A percentile compares a stretch with the other conserved stretches of the same genome.
Evolutionary conservation across 2,888 invertebrate species (phyloP).

Genomic region (Tromatobia lineatoria): DNA sequence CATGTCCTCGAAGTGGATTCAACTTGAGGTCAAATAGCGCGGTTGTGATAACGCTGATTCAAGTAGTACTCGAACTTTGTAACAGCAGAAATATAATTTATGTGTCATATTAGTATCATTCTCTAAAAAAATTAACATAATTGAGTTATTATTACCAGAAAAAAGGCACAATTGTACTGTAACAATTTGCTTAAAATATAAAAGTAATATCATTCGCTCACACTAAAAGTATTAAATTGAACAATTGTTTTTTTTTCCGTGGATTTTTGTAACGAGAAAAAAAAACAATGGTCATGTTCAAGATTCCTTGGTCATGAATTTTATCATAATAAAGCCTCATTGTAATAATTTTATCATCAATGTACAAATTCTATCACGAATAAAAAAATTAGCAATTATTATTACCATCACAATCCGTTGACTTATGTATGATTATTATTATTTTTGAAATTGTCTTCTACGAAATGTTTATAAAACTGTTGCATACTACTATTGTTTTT

Average conservation of each 20-base stretch:
- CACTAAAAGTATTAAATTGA: neutral
- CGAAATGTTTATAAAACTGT: neutral
- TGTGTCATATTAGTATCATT: too few relatives aligned
- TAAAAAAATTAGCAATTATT: neutral
- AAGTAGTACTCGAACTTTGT: neutral
- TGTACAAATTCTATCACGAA: too few relatives aligned
- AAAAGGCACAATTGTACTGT: too few relatives aligned
- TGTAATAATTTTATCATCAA: neutral
- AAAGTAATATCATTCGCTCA: too few relatives aligned
- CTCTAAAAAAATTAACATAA: too few relatives aligned
- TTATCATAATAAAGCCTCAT: too few relatives aligned
- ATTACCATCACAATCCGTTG: neutral
- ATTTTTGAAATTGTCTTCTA: neutral
- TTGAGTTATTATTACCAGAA: too few relatives aligned
- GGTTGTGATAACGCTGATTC: conserved; percentile 5
- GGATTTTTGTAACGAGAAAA: neutral
- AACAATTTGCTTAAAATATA: too few relatives aligned
- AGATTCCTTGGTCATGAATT: neutral
- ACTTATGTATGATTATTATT: neutral
- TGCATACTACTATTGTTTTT: neutral
- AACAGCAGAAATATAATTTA: neutral
- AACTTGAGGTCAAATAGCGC: neutral
- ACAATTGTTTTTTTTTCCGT: too few relatives aligned
- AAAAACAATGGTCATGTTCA: neutral
- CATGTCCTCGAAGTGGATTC: conserved; percentile 40